These are phyloP conservation scores for Xenops minutus DNA, from an alignment of 2,797 vertebrate genomes.

Conservation along the genomic window DNA sequence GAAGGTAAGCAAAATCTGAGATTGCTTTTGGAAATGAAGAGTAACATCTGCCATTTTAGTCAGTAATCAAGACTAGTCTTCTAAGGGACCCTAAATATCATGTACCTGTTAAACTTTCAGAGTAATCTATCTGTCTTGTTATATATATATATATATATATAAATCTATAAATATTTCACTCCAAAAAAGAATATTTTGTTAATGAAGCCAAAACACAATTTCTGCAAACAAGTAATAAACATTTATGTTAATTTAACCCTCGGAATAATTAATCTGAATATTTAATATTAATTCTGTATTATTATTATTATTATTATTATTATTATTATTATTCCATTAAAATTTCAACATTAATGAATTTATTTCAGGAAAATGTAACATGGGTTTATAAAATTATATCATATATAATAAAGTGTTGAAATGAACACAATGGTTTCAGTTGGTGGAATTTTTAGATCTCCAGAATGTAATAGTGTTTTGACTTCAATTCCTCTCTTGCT, in stretches of 20 bases:
- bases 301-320: neutral
- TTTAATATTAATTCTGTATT: neutral
- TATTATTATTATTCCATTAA: neutral
- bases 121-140: neutral
- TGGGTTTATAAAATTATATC: neutral
- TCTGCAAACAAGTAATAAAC: neutral
- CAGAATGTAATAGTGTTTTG: neutral
- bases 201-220: neutral
- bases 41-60: constrained; percentile 10
- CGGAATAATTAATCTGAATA: neutral
- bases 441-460: neutral
- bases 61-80: neutral
- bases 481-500: neutral
- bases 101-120: neutral
- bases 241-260: neutral
- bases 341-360: neutral
- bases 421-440: neutral
- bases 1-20: neutral
- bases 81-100: neutral
- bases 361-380: neutral
- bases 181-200: neutral
- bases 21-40: neutral
- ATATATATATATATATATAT: neutral
- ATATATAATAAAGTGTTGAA: neutral
- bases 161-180: neutral